Percentiles rank a stretch among this genome's conserved stretches.
phyloP scores from a whole-genome alignment of 2,888 invertebrate species.

The Spialia ferax region DNA sequence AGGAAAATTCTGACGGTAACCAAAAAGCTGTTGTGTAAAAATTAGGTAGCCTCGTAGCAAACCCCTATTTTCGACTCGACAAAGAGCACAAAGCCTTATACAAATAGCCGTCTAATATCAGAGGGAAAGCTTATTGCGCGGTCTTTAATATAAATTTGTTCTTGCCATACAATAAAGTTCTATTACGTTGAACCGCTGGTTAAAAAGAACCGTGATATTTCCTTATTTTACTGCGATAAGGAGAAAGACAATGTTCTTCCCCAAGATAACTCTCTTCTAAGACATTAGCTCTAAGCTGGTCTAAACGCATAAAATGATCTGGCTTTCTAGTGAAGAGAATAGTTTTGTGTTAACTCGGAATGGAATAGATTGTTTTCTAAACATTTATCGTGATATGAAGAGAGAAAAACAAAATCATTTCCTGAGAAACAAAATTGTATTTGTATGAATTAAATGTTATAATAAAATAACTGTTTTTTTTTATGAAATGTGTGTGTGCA shows the following conservation, averaged over 20 bases:
- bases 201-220: slow-evolving; percentile 27
- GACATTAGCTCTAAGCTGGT: neutral
- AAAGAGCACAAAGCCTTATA: slow-evolving; percentile 8
- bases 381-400: too few species aligned
- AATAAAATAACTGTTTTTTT: too few species aligned
- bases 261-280: neutral
- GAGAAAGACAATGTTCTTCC: neutral
- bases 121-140: slow-evolving; percentile 21
- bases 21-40: neutral
- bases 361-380: too few species aligned
- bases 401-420: too few species aligned
- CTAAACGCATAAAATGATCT: neutral
- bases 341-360: too few species aligned
- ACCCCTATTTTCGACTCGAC: neutral
- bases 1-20: neutral
- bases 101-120: slow-evolving; percentile 23
- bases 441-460: too few species aligned
- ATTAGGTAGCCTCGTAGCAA: neutral
- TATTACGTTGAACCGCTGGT: slow-evolving; percentile 30
- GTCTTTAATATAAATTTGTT: slow-evolving; percentile 38
- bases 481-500: too few species aligned
- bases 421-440: too few species aligned
- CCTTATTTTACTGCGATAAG: slow-evolving; percentile 21
- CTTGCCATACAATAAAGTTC: slow-evolving; percentile 32
- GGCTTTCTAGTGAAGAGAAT: too few species aligned